Conservation (phyloP, 2,888 invertebrate species). For the Acholoe squamosa region DNA sequence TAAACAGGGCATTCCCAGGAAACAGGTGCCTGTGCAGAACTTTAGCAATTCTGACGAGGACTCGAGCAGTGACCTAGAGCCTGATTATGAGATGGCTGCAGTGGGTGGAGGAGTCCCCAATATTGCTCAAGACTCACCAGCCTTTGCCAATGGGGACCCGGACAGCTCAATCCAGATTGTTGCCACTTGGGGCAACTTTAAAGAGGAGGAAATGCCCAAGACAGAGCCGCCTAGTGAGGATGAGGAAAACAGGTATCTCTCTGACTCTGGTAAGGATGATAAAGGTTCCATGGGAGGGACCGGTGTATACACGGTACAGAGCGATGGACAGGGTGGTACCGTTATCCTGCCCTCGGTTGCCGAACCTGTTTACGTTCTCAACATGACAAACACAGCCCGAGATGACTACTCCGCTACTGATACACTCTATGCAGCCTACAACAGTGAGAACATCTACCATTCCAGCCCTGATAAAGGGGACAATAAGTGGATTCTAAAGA, state of each 20-base stretch:
- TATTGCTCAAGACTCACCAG: conserved; percentile 42
- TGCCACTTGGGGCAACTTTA: conserved; percentile 51
- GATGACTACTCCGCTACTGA: conserved; percentile 32
- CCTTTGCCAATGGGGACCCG: conserved; percentile 59
- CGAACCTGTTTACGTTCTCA: conserved; percentile 53
- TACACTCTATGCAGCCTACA: background rate
- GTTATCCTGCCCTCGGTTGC: conserved; percentile 47
- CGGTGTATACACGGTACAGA: conserved; percentile 42
- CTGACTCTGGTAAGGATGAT: background rate
- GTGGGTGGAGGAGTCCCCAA: background rate
- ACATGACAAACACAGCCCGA: background rate
- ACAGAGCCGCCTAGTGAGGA: conserved; percentile 28
- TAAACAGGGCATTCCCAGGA: conserved; percentile 49
- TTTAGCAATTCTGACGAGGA: background rate
- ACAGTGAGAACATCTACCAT: conserved; percentile 45
- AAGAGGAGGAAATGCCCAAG: conserved; percentile 47
- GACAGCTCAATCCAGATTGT: conserved; percentile 58
- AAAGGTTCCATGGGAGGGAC: background rate
- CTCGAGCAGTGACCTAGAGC: background rate
- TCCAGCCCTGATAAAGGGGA: conserved; percentile 29
- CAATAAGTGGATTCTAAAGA: conserved; percentile 42
- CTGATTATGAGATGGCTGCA: background rate
- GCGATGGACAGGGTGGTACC: conserved; percentile 42
- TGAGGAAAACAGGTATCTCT: background rate
- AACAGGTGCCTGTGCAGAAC: conserved; percentile 28